Evolutionary conservation across 2,888 invertebrate genomes (phyloP).

Genomic region (Tanytarsus gracilentus): DNA sequence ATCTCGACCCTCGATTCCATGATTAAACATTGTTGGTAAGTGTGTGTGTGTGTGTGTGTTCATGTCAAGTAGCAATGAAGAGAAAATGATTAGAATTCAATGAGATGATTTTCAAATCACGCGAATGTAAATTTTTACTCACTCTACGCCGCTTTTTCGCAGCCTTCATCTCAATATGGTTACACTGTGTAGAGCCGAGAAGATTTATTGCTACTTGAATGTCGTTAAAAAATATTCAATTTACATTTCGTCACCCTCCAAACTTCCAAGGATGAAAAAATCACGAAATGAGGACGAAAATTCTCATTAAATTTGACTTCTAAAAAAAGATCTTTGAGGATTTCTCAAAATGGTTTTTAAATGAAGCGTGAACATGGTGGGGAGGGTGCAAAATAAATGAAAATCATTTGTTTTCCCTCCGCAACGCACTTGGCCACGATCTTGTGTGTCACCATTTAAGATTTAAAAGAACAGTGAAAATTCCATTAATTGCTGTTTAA

Average conservation of each 20-base stretch:
- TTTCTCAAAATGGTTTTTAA: too few relatives aligned
- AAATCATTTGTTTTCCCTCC: constrained; percentile 17
- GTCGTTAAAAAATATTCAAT: constrained; percentile 28
- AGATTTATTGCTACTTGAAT: constrained; percentile 24
- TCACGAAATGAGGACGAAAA: too few relatives aligned
- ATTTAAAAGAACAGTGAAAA: background rate
- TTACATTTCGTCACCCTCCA: background rate
- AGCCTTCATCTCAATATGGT: background rate
- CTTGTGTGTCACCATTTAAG: constrained; percentile 25
- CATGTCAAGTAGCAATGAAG: constrained; percentile 18
- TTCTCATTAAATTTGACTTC: too few relatives aligned
- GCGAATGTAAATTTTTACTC: background rate
- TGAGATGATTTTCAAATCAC: constrained; percentile 27
- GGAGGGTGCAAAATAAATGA: too few relatives aligned
- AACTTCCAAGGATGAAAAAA: too few relatives aligned
- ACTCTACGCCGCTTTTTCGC: too few relatives aligned
- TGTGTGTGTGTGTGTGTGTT: background rate
- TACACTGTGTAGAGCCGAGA: too few relatives aligned
- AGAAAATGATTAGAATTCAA: constrained; percentile 28
- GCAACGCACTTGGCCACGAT: constrained; percentile 23
- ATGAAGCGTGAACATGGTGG: too few relatives aligned
- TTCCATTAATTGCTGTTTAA: constrained; percentile 27
- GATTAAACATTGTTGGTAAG: constrained; percentile 23
- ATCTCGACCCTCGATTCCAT: background rate
- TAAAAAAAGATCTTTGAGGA: too few relatives aligned